phyloP scores from a whole-genome alignment of 2,113 vertebrate genomes.

The Hyperoodon ampullatus region DNA sequence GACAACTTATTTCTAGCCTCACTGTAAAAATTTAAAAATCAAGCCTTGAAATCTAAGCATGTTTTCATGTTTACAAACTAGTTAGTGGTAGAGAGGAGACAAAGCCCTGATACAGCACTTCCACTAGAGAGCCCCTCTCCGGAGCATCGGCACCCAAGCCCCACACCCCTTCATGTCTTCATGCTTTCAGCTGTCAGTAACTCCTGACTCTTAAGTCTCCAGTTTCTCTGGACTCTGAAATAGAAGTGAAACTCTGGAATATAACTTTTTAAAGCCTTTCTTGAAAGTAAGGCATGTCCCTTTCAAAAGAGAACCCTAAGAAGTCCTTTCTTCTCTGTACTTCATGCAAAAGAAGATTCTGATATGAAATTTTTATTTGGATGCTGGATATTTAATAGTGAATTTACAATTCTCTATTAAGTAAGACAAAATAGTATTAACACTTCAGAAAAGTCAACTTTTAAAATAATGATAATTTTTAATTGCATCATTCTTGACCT shows the following conservation, averaged over 20 bases:
- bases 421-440: not conserved
- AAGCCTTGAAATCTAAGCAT: not conserved
- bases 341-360: not conserved
- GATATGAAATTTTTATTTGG: not conserved
- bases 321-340: not conserved
- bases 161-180: rapidly evolving
- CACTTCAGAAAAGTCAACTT: not conserved
- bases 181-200: not conserved
- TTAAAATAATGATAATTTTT: not conserved
- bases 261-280: not conserved
- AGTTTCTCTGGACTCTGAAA: not conserved
- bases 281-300: not conserved
- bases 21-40: not conserved
- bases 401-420: not conserved
- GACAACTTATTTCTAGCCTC: not conserved
- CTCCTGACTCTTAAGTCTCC: not conserved
- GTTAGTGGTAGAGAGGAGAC: not conserved
- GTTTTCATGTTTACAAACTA: not conserved
- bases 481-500: not conserved
- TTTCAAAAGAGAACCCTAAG: not conserved
- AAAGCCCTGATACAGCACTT: not conserved
- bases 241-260: not conserved
- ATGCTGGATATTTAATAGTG: not conserved
- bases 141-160: rapidly evolving
- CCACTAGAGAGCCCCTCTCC: rapidly evolving